Percentiles rank a stretch among this genome's conserved stretches.
phyloP scores from a whole-genome alignment of 2,888 invertebrate genomes.

The Amblyjoppa fuscipennis region DNA sequence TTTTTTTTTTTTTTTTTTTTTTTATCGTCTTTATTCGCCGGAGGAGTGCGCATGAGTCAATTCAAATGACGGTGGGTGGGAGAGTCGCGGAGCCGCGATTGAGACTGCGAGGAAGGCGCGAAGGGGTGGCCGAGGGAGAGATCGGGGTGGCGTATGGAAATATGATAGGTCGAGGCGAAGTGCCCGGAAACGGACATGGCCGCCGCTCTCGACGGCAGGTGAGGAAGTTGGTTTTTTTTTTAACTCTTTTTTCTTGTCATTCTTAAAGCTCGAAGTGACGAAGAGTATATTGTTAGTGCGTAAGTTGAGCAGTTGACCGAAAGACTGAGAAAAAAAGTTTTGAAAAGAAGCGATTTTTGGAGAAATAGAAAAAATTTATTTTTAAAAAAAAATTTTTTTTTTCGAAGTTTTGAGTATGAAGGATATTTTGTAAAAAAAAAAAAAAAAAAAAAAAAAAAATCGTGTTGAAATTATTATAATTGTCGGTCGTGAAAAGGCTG shows the following conservation, averaged over 20 bases:
- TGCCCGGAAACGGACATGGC: constrained; percentile 71
- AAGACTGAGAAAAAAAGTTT: too few relatives aligned
- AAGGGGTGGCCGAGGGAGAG: constrained; percentile 57
- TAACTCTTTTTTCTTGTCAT: neutral
- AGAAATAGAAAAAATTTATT: too few relatives aligned
- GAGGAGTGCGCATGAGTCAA: constrained; percentile 82
- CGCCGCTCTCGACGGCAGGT: constrained; percentile 20
- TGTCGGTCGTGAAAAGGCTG: too few relatives aligned
- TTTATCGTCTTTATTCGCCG: constrained; percentile 47
- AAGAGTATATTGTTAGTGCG: too few relatives aligned
- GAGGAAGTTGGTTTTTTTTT: neutral
- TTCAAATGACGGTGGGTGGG: constrained; percentile 79
- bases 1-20: constrained; percentile 46
- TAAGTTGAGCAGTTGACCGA: too few relatives aligned
- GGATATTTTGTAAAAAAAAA: too few relatives aligned
- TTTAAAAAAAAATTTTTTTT: too few relatives aligned
- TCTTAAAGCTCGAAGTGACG: neutral
- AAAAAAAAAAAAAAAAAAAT: too few relatives aligned
- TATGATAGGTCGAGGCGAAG: constrained; percentile 75
- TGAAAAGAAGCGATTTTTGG: too few relatives aligned
- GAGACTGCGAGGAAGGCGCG: constrained; percentile 45
- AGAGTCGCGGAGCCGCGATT: constrained; percentile 71
- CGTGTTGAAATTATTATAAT: too few relatives aligned
- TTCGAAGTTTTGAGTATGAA: too few relatives aligned
- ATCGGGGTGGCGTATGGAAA: constrained; percentile 75